Conservation (phyloP, 2,888 invertebrate genomes). For the Amphipoea lucens region DNA sequence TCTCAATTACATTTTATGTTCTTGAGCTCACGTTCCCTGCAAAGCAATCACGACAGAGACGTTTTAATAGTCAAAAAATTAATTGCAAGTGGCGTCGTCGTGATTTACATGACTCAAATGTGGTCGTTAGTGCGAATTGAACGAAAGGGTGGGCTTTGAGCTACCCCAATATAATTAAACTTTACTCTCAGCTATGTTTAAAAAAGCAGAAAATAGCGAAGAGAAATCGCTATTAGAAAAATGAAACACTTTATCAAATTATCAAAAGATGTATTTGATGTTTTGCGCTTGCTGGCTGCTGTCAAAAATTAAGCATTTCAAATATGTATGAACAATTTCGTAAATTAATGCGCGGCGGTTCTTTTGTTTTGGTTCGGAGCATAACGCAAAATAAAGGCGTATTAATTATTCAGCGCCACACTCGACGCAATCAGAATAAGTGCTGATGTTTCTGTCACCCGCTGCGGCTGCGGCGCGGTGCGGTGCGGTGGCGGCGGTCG, state of each 20-base stretch:
- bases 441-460: conserved; percentile 90
- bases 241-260: conserved; percentile 51
- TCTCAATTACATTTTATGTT: conserved; percentile 52
- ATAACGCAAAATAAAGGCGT: conserved; percentile 88
- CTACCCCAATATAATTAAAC: conserved; percentile 85
- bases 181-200: conserved; percentile 75
- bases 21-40: conserved; percentile 58
- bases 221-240: conserved; percentile 45
- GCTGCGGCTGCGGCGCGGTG: conserved; percentile 72
- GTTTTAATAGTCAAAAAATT: conserved; percentile 83
- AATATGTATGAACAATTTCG: conserved; percentile 77
- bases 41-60: conserved; percentile 74
- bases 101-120: conserved; percentile 86
- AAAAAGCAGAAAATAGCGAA: conserved; percentile 65
- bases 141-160: conserved; percentile 82
- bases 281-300: conserved; percentile 48
- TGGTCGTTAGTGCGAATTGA: conserved; percentile 87
- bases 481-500: conserved; percentile 65
- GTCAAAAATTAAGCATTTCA: conserved; percentile 70
- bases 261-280: conserved; percentile 46
- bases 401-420: conserved; percentile 90
- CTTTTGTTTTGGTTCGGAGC: conserved; percentile 84
- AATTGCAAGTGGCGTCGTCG: conserved; percentile 86
- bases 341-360: conserved; percentile 82
- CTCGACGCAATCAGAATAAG: conserved; percentile 90